Evolutionary conservation across 2,797 vertebrate species (phyloP), one percentile per base, ranked within the genome.

Genomic region (Argyrosomus regius): DNA sequence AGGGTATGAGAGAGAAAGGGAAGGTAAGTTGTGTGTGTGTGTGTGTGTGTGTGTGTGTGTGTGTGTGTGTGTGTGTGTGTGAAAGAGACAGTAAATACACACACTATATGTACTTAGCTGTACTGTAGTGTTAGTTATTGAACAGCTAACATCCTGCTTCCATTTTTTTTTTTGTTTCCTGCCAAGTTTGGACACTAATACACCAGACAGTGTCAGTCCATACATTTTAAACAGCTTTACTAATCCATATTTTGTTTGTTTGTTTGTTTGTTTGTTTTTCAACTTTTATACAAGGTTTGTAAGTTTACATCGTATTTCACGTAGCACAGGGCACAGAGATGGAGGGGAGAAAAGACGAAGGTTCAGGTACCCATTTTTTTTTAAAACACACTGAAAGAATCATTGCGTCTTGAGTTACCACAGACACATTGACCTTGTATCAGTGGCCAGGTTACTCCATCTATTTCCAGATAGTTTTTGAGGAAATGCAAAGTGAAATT

Each of bases 1-100:
- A 95, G 93, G 91, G 94, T 93, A 94, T 61, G 58, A 85, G 69
- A 94, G 94, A 96, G 94, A 94, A 95, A 94, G 96, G 94, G 93
- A 95, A 59, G 62, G 77, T 75, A 75, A 63, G 69, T 76, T 77
- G 72, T 74, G 59, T 39, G 58, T 48, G 79, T n/a, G 60, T 24
- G 58, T 26, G 26, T 26, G 2, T 26, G 26, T 26, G 26, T 26
- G 58, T 26, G 26, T 26, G 2, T 26, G 26, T 26, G 26, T 26
- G 26, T 26, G 26, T 26, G 26, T 2, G 26, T 39, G 35, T 77
- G 72, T 74, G 56, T 39, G 58, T 48, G 79, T 22, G 54, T 35
- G 58, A 24, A 58, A 82, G 68, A 79, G 81, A 73, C 75, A 78
- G 75, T 77, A 83, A 76, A 81, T 80, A 71, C 63, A 49, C 63